A percentile compares a stretch with the other conserved stretches of the same genome.
These are phyloP conservation scores for Micrasema minimum DNA, from an alignment of 1,140 invertebrate species.

Conservation along the genomic window DNA sequence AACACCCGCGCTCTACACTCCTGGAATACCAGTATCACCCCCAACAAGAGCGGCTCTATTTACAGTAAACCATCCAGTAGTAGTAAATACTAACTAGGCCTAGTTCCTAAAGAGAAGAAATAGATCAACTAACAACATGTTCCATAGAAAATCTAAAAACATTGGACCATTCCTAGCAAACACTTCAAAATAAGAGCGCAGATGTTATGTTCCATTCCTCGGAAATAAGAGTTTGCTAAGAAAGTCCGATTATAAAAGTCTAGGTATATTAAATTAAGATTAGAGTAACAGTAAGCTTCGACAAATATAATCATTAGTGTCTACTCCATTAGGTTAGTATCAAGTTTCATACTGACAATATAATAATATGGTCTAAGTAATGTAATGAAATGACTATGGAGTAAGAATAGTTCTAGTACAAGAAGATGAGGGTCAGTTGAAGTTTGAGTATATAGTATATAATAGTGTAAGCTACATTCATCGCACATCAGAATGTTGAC, in stretches of 20 bases:
- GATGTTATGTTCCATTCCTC: background rate
- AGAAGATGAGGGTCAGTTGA: conserved; percentile 45
- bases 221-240: conserved; percentile 12
- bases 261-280: background rate
- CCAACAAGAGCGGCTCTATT: conserved; percentile 14
- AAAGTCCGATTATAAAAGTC: conserved; percentile 10
- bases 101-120: conserved; percentile 8
- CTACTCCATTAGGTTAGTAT: conserved; percentile 5
- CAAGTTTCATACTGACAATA: background rate
- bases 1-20: background rate
- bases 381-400: conserved; percentile 27
- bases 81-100: conserved; percentile 13
- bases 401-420: conserved; percentile 7
- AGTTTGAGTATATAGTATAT: conserved; percentile 49
- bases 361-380: background rate
- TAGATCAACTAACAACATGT: conserved; percentile 9
- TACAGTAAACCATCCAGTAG: conserved; percentile 17
- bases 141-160: background rate
- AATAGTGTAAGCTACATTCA: conserved; percentile 44
- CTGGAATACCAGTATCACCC: background rate
- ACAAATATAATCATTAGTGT: background rate
- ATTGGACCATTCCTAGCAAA: conserved; percentile 26
- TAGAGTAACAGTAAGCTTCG: background rate
- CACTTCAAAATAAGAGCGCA: conserved; percentile 4
- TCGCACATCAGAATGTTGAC: conserved; percentile 28